Percentiles rank a stretch among this genome's conserved stretches.
Evolutionary conservation across 2,113 vertebrate genomes (phyloP).

Genomic region (Otis tarda): DNA sequence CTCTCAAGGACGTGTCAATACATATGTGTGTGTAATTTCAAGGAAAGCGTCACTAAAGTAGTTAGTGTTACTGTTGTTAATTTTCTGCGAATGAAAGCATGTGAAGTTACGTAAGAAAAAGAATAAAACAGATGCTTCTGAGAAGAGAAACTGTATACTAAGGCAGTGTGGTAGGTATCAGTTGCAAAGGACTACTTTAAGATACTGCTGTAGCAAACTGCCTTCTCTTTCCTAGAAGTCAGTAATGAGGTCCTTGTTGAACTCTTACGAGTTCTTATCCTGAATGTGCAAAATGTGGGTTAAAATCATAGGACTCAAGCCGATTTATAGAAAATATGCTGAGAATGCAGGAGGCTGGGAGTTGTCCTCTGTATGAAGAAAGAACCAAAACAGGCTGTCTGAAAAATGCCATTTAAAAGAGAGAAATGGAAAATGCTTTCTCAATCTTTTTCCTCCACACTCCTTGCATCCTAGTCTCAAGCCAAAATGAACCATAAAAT

Average conservation of each 20-base stretch:
- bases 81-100: conserved; percentile 5
- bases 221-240: conserved; percentile 9
- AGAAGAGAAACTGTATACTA: not conserved
- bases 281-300: conserved; percentile 13
- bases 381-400: not conserved
- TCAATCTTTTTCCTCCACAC: not conserved
- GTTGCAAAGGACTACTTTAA: not conserved
- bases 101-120: not conserved
- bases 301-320: conserved; percentile 17
- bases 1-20: not conserved
- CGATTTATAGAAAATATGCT: conserved; percentile 18
- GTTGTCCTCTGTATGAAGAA: not conserved
- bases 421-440: not conserved
- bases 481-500: not conserved
- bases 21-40: not conserved
- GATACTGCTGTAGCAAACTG: not conserved
- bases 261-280: not conserved
- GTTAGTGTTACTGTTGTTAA: not conserved
- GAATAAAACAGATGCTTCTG: not conserved
- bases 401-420: not conserved
- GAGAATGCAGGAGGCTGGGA: conserved; percentile 9
- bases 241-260: not conserved
- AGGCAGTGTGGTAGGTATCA: not conserved
- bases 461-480: not conserved
- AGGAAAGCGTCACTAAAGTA: not conserved